Evolutionary conservation across 2,888 invertebrate genomes (phyloP).

Genomic region (Blomia tropicalis): DNA sequence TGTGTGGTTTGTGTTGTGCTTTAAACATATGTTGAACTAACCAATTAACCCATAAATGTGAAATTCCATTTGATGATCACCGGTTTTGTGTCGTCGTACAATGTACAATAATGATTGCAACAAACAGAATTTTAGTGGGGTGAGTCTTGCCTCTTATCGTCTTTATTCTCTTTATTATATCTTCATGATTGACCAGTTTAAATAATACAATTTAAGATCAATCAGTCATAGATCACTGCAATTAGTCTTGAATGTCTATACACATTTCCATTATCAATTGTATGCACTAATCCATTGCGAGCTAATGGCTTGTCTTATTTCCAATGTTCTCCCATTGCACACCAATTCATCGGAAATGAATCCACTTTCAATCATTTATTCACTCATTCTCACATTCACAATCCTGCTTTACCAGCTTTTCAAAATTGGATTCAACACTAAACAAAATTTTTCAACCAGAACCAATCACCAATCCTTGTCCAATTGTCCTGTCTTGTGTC

Average conservation of each 20-base stretch:
- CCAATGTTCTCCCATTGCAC: no score
- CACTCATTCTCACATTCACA: background rate
- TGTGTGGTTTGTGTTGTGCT: background rate
- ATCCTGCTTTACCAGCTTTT: background rate
- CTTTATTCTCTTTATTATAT: background rate
- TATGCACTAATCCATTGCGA: background rate
- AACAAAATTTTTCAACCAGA: background rate
- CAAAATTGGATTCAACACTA: background rate
- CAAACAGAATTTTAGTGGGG: constrained; percentile 36
- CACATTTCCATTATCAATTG: no score
- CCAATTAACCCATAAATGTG: constrained; percentile 3
- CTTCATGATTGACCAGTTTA: background rate
- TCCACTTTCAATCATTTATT: no score
- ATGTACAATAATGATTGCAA: constrained; percentile 28
- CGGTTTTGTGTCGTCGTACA: no score
- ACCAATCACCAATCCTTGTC: background rate
- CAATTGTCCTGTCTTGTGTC: background rate
- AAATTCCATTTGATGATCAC: no score
- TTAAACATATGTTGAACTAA: background rate
- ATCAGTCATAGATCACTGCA: no score
- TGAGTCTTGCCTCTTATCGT: constrained; percentile 32
- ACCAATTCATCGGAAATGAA: no score
- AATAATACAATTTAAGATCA: no score
- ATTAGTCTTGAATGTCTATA: no score
- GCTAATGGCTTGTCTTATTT: constrained; percentile 7